Evolutionary conservation across 2,797 vertebrate genomes (phyloP), one percentile per base, ranked within the genome.

Genomic region (Takifugu ocellatus): DNA sequence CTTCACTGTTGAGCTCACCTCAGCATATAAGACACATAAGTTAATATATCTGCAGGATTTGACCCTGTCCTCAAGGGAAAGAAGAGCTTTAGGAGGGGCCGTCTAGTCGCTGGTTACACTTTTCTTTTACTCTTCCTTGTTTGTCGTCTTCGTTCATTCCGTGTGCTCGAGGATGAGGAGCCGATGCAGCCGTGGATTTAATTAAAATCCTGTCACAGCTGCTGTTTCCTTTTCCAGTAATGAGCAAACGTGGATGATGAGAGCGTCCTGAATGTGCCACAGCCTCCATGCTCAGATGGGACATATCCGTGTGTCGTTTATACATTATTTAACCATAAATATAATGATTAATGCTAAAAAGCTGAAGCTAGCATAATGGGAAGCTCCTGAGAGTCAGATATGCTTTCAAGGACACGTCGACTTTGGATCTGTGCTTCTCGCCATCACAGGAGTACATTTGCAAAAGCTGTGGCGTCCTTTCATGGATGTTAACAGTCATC

Each of bases 181-280:
- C 45, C 51, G 16, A 63, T 43, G 7, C 66, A 69, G 75, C 72
- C 77, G 66, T 59, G 51, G 49, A 64, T 75, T 24, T 60, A 49
- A 74, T 59, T 57, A 51, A 63, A 76, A 76, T 75, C 77, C 58
- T 64, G 73, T 51, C 75, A 67, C 85, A 85, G 78, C 83, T 84
- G 80, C 68, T 51, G 63, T 61, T 63, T 63, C 24, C 61, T 64
- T 72, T 56, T 50, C 24, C 49, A 25, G 33, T 76, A 81, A 82
- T 74, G 66, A 83, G 66, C 66, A 65, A 81, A 77, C 52, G 56
- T 75, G 74, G 59, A 72, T 9, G 73, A 84, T 74, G 74, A 78
- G 76, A 78, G 67, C 61, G 70, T 47, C n/a, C 5, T 33, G 61
- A 66, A 43, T 59, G 68, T 71, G 61, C 54, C 63, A 24, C 29